Conservation (phyloP, 2,797 vertebrate species). For the Microhierax caerulescens region DNA sequence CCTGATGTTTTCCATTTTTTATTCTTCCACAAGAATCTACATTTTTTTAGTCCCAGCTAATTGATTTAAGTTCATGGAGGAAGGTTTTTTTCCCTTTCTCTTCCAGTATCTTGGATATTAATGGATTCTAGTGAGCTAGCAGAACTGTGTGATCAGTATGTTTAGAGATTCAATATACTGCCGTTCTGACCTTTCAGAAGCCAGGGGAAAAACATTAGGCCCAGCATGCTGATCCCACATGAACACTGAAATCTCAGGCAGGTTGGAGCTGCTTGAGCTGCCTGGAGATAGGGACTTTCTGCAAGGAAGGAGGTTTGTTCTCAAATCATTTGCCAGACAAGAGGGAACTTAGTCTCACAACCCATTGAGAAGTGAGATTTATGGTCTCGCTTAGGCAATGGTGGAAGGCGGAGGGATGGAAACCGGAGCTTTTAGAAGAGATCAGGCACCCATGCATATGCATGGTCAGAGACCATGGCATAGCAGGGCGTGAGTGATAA, state of each 20-base stretch:
- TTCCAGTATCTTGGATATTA: slow-evolving; percentile 52
- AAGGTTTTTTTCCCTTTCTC: slow-evolving; percentile 7
- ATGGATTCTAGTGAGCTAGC: slow-evolving; percentile 66
- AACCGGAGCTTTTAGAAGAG: background rate
- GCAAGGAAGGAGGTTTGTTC: background rate
- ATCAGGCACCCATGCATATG: background rate
- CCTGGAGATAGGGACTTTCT: background rate
- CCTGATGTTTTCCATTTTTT: slow-evolving; percentile 66
- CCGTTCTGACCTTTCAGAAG: slow-evolving; percentile 52
- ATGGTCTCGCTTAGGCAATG: background rate
- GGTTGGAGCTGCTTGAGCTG: background rate
- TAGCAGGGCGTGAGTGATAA: background rate
- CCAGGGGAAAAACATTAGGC: slow-evolving; percentile 27
- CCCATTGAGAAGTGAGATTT: background rate
- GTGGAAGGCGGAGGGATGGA: background rate
- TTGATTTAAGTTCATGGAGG: slow-evolving; percentile 67
- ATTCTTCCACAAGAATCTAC: slow-evolving; percentile 63
- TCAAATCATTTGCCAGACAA: background rate
- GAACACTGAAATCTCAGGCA: slow-evolving; percentile 3
- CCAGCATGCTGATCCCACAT: slow-evolving; percentile 20
- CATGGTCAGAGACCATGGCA: background rate
- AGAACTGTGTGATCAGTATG: slow-evolving; percentile 48
- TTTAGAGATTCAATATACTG: slow-evolving; percentile 62
- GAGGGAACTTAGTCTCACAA: background rate
- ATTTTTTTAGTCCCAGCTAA: slow-evolving; percentile 59